These are phyloP conservation scores for Idaea straminata DNA, from an alignment of 2,888 invertebrate genomes.

Conservation along the genomic window DNA sequence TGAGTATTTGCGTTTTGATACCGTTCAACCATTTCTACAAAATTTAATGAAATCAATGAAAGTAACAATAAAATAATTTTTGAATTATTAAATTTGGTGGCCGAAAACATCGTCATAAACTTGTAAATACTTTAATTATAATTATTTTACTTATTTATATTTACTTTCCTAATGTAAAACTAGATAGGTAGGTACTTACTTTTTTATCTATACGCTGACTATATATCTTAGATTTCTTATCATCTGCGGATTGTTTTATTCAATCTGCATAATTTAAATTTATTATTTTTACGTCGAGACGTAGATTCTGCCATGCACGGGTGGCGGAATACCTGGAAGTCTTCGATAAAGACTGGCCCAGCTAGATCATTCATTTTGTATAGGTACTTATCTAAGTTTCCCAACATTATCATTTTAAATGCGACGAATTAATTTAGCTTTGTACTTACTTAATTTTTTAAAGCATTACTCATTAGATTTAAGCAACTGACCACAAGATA, in stretches of 20 bases:
- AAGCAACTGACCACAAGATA: conserved; percentile 4
- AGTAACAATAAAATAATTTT: neutral
- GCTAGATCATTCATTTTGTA: neutral
- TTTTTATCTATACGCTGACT: no score
- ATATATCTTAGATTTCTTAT: no score
- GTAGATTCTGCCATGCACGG: neutral
- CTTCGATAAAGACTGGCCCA: neutral
- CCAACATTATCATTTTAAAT: no score
- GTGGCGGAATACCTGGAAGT: neutral
- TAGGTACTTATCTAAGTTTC: no score
- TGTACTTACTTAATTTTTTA: neutral
- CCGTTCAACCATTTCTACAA: no score
- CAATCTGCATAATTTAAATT: no score
- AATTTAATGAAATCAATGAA: neutral
- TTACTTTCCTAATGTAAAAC: no score
- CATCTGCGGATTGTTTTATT: no score
- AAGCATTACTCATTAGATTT: conserved; percentile 2
- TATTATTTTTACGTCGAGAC: neutral
- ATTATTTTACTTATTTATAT: neutral
- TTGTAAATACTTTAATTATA: neutral
- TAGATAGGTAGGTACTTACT: no score
- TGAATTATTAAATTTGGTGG: neutral
- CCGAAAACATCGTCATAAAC: neutral
- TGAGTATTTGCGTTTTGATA: no score
- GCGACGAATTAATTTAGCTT: no score